phyloP scores from a whole-genome alignment of 2,797 vertebrate genomes.

The Poecilia picta region DNA sequence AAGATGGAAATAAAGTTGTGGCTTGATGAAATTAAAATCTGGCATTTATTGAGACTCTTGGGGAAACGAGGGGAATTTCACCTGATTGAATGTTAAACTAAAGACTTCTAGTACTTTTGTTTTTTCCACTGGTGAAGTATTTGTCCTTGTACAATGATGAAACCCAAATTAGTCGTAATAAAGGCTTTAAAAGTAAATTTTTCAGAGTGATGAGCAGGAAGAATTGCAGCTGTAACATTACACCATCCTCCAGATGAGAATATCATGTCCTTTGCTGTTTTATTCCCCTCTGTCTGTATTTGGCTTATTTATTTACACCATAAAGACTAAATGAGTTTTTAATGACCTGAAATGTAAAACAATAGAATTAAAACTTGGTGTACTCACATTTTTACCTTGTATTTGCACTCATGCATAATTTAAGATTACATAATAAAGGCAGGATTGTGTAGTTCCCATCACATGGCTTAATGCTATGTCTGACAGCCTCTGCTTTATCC shows the following conservation, averaged over 20 bases:
- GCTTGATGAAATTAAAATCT: conserved; percentile 81
- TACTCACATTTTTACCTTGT: neutral
- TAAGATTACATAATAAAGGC: neutral
- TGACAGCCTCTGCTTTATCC: neutral
- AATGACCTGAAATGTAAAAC: neutral
- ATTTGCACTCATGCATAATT: neutral
- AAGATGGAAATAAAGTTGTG: conserved; percentile 94
- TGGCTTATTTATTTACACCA: neutral
- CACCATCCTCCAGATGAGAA: neutral
- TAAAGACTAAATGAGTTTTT: neutral
- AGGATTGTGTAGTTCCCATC: neutral
- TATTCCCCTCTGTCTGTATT: neutral
- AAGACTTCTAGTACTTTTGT: neutral
- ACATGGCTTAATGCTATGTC: neutral
- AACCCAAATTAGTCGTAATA: neutral
- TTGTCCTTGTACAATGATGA: neutral
- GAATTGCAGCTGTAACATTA: neutral
- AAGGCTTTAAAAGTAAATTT: neutral
- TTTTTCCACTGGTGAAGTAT: neutral
- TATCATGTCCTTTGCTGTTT: neutral
- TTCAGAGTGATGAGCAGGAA: neutral
- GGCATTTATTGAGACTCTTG: conserved; percentile 22
- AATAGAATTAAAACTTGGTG: neutral
- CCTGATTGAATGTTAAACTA: neutral
- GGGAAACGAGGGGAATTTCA: neutral